phyloP scores from a whole-genome alignment of 2,113 vertebrate genomes.

The Melanerpes formicivorus region DNA sequence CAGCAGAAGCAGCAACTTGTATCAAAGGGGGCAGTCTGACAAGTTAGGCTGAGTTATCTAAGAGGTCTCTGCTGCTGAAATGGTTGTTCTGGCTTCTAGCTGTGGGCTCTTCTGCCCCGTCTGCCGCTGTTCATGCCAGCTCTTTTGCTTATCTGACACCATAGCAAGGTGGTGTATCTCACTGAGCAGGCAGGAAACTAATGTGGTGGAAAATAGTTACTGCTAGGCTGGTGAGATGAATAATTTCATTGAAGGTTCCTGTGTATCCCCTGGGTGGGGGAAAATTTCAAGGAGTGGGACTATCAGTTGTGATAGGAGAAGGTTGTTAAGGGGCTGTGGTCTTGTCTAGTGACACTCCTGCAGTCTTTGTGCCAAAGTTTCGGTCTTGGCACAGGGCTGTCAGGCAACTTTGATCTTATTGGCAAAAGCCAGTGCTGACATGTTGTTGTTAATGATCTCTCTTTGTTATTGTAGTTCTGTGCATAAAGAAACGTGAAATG shows the following conservation, averaged over 20 bases:
- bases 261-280: rapidly evolving
- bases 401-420: neutral
- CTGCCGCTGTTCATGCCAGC: neutral
- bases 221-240: neutral
- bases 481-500: neutral
- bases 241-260: neutral
- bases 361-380: neutral
- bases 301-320: neutral
- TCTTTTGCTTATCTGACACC: conserved; percentile 3
- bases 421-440: neutral
- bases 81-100: neutral
- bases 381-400: neutral
- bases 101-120: neutral
- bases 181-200: neutral
- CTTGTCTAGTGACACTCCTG: neutral
- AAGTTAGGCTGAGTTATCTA: neutral
- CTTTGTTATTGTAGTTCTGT: neutral
- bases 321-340: neutral
- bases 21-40: neutral
- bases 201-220: neutral
- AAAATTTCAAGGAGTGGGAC: neutral
- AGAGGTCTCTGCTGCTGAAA: neutral
- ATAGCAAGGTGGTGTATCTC: neutral
- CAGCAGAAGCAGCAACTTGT: neutral
- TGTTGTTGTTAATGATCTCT: neutral